Percentiles rank a stretch among this genome's conserved stretches.
These are phyloP conservation scores for Pachydiplax longipennis DNA, from an alignment of 2,888 invertebrate species.

Conservation along the genomic window DNA sequence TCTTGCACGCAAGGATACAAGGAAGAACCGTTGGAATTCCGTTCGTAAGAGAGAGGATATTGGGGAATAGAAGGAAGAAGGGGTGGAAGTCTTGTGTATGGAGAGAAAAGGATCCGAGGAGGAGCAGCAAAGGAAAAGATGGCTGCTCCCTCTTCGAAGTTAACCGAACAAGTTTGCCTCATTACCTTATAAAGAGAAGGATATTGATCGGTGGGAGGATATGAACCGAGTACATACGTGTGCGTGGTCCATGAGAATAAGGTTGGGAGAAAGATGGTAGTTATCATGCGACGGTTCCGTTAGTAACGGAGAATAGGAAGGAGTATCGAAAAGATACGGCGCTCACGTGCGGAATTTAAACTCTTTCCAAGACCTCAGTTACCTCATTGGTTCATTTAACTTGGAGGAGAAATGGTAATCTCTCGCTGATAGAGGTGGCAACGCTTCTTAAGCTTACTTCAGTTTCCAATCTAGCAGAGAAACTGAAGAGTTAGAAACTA, in stretches of 20 bases:
- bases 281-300: not conserved
- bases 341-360: too few species aligned
- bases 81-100: not conserved
- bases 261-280: not conserved
- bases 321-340: not conserved
- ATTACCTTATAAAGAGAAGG: constrained; percentile 38
- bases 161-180: constrained; percentile 33
- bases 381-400: too few species aligned
- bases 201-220: constrained; percentile 30
- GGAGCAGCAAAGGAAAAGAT: constrained; percentile 3
- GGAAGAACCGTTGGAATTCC: not conserved
- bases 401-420: too few species aligned
- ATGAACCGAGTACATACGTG: constrained; percentile 29
- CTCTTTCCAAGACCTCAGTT: too few species aligned
- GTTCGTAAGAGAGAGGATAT: too few species aligned
- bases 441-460: too few species aligned
- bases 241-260: not conserved
- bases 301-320: not conserved
- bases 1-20: not conserved
- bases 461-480: too few species aligned
- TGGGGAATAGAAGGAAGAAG: not conserved
- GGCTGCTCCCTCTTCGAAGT: constrained; percentile 23
- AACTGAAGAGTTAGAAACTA: too few species aligned
- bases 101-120: not conserved
- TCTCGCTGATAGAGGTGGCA: too few species aligned